Base-by-base conservation (phyloP, 2,888 invertebrate species). In the Hyposoter dolosus region DNA sequence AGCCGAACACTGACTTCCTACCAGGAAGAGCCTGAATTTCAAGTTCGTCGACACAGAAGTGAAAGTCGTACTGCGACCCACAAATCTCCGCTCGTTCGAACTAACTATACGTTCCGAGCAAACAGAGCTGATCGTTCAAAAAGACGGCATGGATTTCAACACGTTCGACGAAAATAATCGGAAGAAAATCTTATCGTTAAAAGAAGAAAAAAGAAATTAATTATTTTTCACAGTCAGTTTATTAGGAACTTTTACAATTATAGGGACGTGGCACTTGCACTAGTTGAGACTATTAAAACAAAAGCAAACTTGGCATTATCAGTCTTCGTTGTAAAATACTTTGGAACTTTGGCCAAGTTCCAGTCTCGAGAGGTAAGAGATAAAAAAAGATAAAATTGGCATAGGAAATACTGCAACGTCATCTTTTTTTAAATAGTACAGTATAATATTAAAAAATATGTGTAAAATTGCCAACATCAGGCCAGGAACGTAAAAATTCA, bases 221-320 rank as follows among this genome's bases (percentile, higher is more conserved):
- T 76, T 71, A 12, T 32, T 66, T 85, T 69, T 63, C 28, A 86
- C 76, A 68, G 69, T 83, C 65, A 77, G 28, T 50, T 88, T 84
- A 77, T 79, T 89, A 91, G 90, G 90, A 91, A 90, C 90, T 89
- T 89, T 80, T 10, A 60, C 69, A 45, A 79, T 88, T 88, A 89
- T 81, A 84, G 82, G 56, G 53, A 68, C 17, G 32, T 40, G 12
- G 45, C 12, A 35, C 19, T 65, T 56, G 56, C 35, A 63, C 28
- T 47, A 53, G 15, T 15, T 63, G 63, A 45, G 65, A 69, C 32
- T 68, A 43, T 45, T 47, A 56, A 83, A 69, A 40, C 1, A 80
- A 68, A 86, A 72, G n/a, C 47, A 75, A 53, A 19, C 19, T 86
- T 68, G 69, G 75, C 86, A 75, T 35, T 19, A 88, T 90, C 91